Conservation (phyloP, 2,113 vertebrate genomes). For the Xenus cinereus region DNA sequence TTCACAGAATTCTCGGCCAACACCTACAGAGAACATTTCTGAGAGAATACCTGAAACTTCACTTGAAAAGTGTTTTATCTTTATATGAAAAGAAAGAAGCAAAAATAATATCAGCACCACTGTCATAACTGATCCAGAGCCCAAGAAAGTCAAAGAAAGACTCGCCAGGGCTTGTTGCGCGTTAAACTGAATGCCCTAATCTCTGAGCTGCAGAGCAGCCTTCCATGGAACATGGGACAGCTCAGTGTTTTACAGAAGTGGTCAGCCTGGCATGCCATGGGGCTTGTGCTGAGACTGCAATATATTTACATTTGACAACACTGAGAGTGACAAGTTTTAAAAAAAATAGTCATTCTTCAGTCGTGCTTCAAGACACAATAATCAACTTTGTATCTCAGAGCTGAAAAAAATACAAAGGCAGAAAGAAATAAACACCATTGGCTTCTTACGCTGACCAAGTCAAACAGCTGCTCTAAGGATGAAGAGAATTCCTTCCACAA, state of each 20-base stretch:
- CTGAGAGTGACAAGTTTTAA: not conserved
- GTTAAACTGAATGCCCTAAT: not conserved
- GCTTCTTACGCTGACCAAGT: not conserved
- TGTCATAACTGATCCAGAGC: not conserved
- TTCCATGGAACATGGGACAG: not conserved
- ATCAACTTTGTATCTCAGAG: not conserved
- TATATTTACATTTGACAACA: not conserved
- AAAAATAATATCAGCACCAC: not conserved
- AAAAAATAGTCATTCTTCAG: not conserved
- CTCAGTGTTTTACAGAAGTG: not conserved
- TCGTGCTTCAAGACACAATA: not conserved
- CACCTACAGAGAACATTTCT: not conserved
- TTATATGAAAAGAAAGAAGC: not conserved
- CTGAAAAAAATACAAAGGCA: not conserved
- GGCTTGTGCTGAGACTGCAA: not conserved
- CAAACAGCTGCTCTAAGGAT: not conserved
- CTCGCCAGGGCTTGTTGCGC: not conserved
- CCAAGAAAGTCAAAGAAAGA: not conserved
- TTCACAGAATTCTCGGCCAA: conserved; percentile 66
- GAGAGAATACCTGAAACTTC: not conserved
- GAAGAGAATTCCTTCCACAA: not conserved
- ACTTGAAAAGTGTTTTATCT: not conserved
- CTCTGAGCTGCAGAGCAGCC: not conserved
- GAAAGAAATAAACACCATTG: not conserved
- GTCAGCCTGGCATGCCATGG: not conserved